Conservation (phyloP, 2,113 vertebrate species). For the Dascyllus trimaculatus region DNA sequence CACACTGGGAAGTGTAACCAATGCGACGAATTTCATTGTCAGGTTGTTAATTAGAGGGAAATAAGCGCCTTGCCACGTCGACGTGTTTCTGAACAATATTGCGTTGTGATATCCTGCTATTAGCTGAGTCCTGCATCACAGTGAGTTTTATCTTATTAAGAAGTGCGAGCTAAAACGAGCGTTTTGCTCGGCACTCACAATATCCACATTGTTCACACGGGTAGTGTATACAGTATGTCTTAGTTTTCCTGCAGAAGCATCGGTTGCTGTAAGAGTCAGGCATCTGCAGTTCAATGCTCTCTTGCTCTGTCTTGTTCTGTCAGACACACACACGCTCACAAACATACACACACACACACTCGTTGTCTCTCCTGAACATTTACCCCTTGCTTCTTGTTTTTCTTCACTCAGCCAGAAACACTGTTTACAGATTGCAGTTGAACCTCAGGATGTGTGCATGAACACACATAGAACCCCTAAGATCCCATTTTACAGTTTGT, state of each 20-base stretch:
- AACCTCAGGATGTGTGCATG: constrained; percentile 50
- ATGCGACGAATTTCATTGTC: constrained; percentile 47
- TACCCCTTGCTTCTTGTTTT: constrained; percentile 64
- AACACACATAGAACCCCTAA: constrained; percentile 27
- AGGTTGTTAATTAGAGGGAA: constrained; percentile 69
- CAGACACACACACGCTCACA: not conserved
- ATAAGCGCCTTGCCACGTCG: constrained; percentile 52
- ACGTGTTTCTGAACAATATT: constrained; percentile 43
- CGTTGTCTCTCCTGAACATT: constrained; percentile 39
- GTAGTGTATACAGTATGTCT: not conserved
- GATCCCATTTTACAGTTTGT: constrained; percentile 44
- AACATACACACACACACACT: constrained; percentile 9
- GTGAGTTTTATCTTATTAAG: constrained; percentile 45
- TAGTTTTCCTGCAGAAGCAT: constrained; percentile 10
- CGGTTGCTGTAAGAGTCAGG: constrained; percentile 39
- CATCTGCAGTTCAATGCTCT: constrained; percentile 58
- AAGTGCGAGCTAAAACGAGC: constrained; percentile 36
- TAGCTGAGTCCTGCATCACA: constrained; percentile 42
- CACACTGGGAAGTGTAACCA: constrained; percentile 41
- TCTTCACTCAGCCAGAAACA: constrained; percentile 64
- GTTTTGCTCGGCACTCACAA: constrained; percentile 7
- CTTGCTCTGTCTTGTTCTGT: constrained; percentile 31
- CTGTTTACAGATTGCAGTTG: constrained; percentile 70
- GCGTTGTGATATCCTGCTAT: constrained; percentile 48
- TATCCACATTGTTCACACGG: constrained; percentile 18